Percentiles rank a stretch among this genome's conserved stretches.
Evolutionary conservation across 2,888 invertebrate genomes (phyloP).

Genomic region (Apoda limacodes): DNA sequence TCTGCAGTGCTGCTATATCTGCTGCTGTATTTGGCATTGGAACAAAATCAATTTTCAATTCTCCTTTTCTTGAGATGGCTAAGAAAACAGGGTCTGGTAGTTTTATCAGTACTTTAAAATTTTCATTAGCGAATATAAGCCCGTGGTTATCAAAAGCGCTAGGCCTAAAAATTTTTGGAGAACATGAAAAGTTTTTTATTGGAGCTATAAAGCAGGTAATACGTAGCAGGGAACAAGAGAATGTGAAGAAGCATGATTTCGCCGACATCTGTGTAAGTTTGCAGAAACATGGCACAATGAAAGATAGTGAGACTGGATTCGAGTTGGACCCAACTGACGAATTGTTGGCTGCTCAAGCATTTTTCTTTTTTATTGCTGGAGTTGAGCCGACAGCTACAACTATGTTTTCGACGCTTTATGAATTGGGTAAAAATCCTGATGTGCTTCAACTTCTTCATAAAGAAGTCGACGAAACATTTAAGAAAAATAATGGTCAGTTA

Average conservation of each 20-base stretch:
- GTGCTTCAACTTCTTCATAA: conserved; percentile 33
- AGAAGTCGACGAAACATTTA: conserved; percentile 35
- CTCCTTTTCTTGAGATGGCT: conserved; percentile 26
- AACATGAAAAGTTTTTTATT: conserved; percentile 38
- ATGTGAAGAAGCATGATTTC: conserved; percentile 37
- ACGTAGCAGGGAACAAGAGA: conserved; percentile 29
- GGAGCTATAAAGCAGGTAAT: conserved; percentile 37
- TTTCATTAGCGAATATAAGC: conserved; percentile 16
- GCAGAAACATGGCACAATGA: conserved; percentile 33
- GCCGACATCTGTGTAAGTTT: conserved; percentile 37
- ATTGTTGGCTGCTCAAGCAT: conserved; percentile 38
- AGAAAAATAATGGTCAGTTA: conserved; percentile 25
- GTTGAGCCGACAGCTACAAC: conserved; percentile 43
- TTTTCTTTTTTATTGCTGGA: conserved; percentile 48
- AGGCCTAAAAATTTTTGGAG: conserved; percentile 30
- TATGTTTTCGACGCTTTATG: conserved; percentile 32
- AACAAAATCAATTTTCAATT: conserved; percentile 30
- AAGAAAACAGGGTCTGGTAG: conserved; percentile 16
- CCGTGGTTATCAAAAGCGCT: conserved; percentile 21
- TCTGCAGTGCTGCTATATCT: conserved; percentile 27
- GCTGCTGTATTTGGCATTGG: conserved; percentile 39
- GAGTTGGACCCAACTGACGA: conserved; percentile 40
- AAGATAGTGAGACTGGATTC: conserved; percentile 29
- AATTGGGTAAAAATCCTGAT: conserved; percentile 38
- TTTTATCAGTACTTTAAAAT: conserved; percentile 16